Evolutionary conservation across 1,140 invertebrate genomes (phyloP), one percentile per base, ranked within the genome.

Genomic region (Temnothorax curvispinosus): DNA sequence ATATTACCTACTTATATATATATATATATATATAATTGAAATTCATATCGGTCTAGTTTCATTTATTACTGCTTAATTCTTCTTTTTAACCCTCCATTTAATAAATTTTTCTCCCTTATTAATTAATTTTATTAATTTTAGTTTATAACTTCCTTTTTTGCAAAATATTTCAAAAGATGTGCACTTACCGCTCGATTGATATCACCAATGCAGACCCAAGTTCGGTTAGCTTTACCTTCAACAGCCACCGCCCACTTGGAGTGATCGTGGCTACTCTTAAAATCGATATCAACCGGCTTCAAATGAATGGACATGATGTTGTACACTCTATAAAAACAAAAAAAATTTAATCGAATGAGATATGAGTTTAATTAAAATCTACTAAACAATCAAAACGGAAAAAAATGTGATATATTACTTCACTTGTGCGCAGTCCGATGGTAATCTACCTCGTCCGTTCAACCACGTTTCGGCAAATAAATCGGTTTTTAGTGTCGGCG

Each of bases 181-280:
- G 2, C 81, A 94, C 95, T 96, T 95, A 98, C 98, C 94, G 97
- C 97, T 96, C 99, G 96, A 94, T 99, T 99, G 32, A 99, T 98
- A 93, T 99, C 99, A 15, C 98, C 98, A 18, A 99, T 97, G 93
- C 99, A 99, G 81, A 97, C 96, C 97, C 98, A 99, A 64, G 96
- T 96, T 54, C 95, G 93, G 90, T 95, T 93, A 92, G 94, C 93
- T 74, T 95, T 94, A 86, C 96, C 94, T 1, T 95, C 95, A 3
- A 94, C 94, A 0, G 97, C 96, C 3, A 99, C 96, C 0, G 98
- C 97, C 98, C 98, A 99, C 95, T 99, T 99, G 0, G 98, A 98
- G 95, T 99, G 99, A 95, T 99, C 98, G 62, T 96, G 96, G 35
- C 97, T 96, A 2, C 97, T 97, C n/a, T 96, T 96, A 92, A 98